Conservation (phyloP, 2,888 invertebrate genomes). For the Iselma pallidipennis region DNA sequence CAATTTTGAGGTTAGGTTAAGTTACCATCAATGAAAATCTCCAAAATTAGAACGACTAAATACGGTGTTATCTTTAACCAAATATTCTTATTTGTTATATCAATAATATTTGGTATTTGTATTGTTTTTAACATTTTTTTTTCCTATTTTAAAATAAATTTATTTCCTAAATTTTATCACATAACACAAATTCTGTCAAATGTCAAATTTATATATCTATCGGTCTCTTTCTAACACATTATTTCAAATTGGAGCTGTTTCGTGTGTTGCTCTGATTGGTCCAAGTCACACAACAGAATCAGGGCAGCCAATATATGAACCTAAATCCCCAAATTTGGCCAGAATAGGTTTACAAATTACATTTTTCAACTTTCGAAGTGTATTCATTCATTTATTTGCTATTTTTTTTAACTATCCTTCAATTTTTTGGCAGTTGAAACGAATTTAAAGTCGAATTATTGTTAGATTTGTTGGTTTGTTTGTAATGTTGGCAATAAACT, state of each 20-base stretch:
- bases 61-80: constrained; percentile 70
- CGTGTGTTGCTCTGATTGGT: constrained; percentile 60
- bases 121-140: constrained; percentile 36
- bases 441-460: no score
- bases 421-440: no score
- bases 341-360: no score
- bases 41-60: constrained; percentile 68
- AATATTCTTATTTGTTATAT: constrained; percentile 56
- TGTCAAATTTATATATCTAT: neutral
- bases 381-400: no score
- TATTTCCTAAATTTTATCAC: constrained; percentile 31
- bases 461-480: no score
- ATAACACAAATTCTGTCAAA: constrained; percentile 26
- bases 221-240: neutral
- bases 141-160: constrained; percentile 14
- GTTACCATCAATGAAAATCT: constrained; percentile 72
- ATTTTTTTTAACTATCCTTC: no score
- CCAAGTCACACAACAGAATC: constrained; percentile 37
- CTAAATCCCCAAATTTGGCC: no score
- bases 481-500: no score
- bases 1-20: constrained; percentile 35
- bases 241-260: constrained; percentile 31
- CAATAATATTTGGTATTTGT: constrained; percentile 60
- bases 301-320: neutral
- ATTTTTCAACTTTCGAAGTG: no score